Percentiles rank a stretch among this genome's conserved stretches.
These are phyloP conservation scores for Danaus chrysippus DNA, from an alignment of 2,888 invertebrate genomes.

Conservation along the genomic window DNA sequence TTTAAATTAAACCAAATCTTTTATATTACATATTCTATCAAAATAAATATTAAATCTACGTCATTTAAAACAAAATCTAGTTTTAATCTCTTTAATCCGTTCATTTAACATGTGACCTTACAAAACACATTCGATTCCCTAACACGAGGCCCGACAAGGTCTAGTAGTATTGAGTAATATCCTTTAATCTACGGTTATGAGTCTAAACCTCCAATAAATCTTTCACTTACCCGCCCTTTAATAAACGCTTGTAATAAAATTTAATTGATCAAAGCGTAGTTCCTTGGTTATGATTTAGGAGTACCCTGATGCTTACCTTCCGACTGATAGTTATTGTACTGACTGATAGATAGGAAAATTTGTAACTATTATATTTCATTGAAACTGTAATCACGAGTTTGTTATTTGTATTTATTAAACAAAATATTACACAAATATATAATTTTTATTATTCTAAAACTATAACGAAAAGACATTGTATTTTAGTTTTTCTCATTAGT, in stretches of 20 bases:
- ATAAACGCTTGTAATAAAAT: constrained; percentile 73
- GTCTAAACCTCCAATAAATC: constrained; percentile 77
- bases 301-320: constrained; percentile 38
- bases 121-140: constrained; percentile 37
- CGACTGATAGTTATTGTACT: constrained; percentile 19
- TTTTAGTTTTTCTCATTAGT: constrained; percentile 1
- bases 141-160: constrained; percentile 41
- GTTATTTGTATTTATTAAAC: too few species aligned
- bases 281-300: constrained; percentile 55
- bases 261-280: constrained; percentile 71
- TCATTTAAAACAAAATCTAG: background rate
- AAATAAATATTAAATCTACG: background rate
- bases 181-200: constrained; percentile 71
- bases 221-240: constrained; percentile 71
- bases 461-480: too few species aligned
- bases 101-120: constrained; percentile 33
- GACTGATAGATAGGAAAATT: constrained; percentile 9
- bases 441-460: too few species aligned
- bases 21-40: background rate
- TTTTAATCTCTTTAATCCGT: constrained; percentile 5
- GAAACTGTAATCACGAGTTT: too few species aligned
- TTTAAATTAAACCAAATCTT: background rate
- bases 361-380: background rate
- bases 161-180: constrained; percentile 57
- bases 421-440: too few species aligned